Evolutionary conservation across 2,797 vertebrate genomes (phyloP).

Genomic region (Florisuga fusca): DNA sequence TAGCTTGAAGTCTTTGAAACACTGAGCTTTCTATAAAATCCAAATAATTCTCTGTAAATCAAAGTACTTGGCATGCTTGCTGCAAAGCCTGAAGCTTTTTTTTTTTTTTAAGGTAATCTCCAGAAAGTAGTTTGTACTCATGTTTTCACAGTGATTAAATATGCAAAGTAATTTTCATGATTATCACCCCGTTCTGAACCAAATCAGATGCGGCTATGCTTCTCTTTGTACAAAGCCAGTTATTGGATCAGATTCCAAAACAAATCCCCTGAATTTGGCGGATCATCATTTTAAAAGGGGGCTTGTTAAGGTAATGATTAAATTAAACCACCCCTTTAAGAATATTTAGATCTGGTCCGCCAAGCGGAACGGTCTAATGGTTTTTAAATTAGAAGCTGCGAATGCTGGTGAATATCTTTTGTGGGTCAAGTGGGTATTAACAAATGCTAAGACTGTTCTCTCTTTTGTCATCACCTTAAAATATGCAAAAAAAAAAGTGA

Average conservation of each 20-base stretch:
- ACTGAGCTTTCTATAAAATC: slow-evolving; percentile 76
- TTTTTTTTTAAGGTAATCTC: slow-evolving; percentile 83
- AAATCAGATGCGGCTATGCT: slow-evolving; percentile 85
- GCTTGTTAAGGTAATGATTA: slow-evolving; percentile 98
- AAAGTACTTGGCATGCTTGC: slow-evolving; percentile 80
- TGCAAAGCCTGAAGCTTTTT: slow-evolving; percentile 77
- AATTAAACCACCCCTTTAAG: slow-evolving; percentile 98
- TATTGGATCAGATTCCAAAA: slow-evolving; percentile 93
- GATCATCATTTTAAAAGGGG: slow-evolving; percentile 95
- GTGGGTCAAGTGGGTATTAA: slow-evolving; percentile 86
- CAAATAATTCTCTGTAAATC: slow-evolving; percentile 80
- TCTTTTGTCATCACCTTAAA: slow-evolving; percentile 84
- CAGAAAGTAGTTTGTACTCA: slow-evolving; percentile 82
- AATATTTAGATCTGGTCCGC: slow-evolving; percentile 94
- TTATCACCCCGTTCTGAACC: slow-evolving; percentile 86
- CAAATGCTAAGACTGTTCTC: slow-evolving; percentile 81
- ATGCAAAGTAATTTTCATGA: slow-evolving; percentile 91
- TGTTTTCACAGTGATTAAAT: slow-evolving; percentile 90
- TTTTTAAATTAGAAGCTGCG: slow-evolving; percentile 90
- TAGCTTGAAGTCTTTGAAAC: slow-evolving; percentile 78
- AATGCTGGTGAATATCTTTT: slow-evolving; percentile 80
- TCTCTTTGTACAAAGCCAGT: slow-evolving; percentile 86
- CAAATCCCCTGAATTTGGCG: slow-evolving; percentile 91
- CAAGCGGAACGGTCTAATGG: slow-evolving; percentile 95
- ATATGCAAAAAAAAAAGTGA: slow-evolving; percentile 76